phyloP scores from a whole-genome alignment of 1,140 invertebrate species.

The Drosophila persimilis region DNA sequence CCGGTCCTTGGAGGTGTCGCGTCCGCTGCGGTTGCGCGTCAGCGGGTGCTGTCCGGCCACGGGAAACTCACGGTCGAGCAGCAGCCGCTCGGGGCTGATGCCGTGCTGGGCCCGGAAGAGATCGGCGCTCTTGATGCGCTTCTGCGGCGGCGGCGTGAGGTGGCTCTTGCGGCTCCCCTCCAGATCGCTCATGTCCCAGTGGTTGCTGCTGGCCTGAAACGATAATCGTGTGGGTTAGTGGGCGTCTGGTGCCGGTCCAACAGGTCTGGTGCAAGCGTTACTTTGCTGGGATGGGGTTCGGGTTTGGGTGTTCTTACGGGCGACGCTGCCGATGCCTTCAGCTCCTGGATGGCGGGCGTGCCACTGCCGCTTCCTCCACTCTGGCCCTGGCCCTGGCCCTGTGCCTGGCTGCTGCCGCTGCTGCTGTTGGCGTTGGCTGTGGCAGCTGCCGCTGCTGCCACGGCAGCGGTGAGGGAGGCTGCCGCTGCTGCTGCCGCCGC shows the following conservation, averaged over 20 bases:
- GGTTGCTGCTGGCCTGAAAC: constrained; percentile 62
- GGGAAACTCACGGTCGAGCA: constrained; percentile 74
- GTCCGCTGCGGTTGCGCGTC: constrained; percentile 61
- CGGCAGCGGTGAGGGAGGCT: constrained; percentile 63
- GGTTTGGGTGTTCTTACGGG: constrained; percentile 79
- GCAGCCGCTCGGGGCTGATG: constrained; percentile 76
- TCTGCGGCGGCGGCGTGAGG: constrained; percentile 85
- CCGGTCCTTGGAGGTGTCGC: constrained; percentile 75
- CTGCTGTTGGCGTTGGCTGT: constrained; percentile 34
- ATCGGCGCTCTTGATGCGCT: constrained; percentile 86
- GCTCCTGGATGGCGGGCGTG: constrained; percentile 77
- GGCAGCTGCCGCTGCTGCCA: constrained; percentile 66
- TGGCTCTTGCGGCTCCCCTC: constrained; percentile 72
- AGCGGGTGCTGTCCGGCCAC: constrained; percentile 77
- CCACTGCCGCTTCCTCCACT: constrained; percentile 25
- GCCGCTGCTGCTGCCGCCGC: constrained; percentile 58
- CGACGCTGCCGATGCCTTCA: constrained; percentile 79
- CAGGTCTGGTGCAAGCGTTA: constrained; percentile 55
- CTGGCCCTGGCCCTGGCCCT: constrained; percentile 9
- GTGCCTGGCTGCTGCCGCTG: constrained; percentile 15
- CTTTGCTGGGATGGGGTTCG: constrained; percentile 74
- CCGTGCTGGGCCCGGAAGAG: constrained; percentile 85
- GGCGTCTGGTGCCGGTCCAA: not conserved
- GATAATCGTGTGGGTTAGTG: not conserved
- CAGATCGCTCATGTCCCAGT: constrained; percentile 71